Conservation (phyloP, 2,797 vertebrate species). For the Alcedo quadribrachys region DNA sequence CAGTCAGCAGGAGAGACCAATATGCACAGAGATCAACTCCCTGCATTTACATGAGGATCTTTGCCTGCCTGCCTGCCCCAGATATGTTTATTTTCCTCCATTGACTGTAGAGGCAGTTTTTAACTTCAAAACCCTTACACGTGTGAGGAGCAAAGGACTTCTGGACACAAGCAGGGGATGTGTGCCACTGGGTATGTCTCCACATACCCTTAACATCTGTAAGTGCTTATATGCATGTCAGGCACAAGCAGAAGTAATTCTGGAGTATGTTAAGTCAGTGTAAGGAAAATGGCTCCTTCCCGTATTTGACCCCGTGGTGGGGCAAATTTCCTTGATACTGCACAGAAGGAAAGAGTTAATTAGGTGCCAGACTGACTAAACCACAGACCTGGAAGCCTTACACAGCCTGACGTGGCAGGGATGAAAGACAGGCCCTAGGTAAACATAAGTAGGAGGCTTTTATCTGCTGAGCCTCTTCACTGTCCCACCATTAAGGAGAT, state of each 20-base stretch:
- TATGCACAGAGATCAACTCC: background rate
- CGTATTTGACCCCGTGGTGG: slow-evolving; percentile 1
- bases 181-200: background rate
- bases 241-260: slow-evolving; percentile 29
- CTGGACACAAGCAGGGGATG: background rate
- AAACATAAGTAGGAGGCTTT: slow-evolving; percentile 32
- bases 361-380: slow-evolving; percentile 27
- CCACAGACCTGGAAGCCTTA: slow-evolving; percentile 11
- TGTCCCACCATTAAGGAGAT: background rate
- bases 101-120: background rate
- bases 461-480: slow-evolving; percentile 20
- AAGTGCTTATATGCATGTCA: slow-evolving; percentile 27
- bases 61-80: background rate
- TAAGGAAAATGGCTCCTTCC: slow-evolving; percentile 20
- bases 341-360: slow-evolving; percentile 59
- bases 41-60: background rate
- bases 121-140: background rate
- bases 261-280: slow-evolving; percentile 37
- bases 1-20: background rate
- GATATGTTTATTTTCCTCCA: background rate
- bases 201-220: slow-evolving; percentile 41
- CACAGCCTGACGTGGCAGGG: background rate
- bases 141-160: background rate
- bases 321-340: slow-evolving; percentile 38
- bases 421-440: slow-evolving; percentile 55